phyloP scores from a whole-genome alignment of 2,113 vertebrate genomes.

The Psittacus erithacus region DNA sequence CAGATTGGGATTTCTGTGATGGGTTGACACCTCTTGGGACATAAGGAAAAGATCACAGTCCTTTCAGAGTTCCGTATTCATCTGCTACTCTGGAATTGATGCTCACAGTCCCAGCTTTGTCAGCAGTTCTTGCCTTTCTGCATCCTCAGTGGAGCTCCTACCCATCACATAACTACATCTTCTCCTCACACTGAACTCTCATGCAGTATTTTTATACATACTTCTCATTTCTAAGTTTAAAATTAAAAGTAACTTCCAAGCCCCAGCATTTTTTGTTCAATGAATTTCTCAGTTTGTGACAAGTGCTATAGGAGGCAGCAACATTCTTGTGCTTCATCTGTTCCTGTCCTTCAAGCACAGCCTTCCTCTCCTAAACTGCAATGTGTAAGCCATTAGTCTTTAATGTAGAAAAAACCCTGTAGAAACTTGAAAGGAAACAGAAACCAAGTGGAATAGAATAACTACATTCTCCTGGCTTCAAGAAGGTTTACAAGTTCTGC shows the following conservation, averaged over 20 bases:
- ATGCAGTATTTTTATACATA: not conserved
- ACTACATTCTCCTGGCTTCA: not conserved
- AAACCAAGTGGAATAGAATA: not conserved
- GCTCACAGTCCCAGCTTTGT: not conserved
- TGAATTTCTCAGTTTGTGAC: conserved; percentile 4
- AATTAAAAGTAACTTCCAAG: not conserved
- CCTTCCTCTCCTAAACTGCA: not conserved
- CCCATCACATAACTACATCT: not conserved
- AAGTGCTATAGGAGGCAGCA: not conserved
- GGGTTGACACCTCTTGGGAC: fast-evolving
- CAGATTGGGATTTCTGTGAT: not conserved
- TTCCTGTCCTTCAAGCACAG: not conserved
- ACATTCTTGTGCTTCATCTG: not conserved
- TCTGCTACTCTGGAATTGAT: not conserved
- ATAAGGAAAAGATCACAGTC: fast-evolving
- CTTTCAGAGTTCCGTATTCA: not conserved
- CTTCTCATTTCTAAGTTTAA: not conserved
- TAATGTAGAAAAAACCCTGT: not conserved
- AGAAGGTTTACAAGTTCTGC: not conserved
- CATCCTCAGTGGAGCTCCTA: not conserved
- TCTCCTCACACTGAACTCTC: not conserved
- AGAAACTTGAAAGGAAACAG: not conserved
- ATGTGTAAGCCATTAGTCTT: not conserved
- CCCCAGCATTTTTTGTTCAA: not conserved
- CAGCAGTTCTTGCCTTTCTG: not conserved